These are phyloP conservation scores for Sylvicola cinctus DNA, from an alignment of 2,888 invertebrate species.

Conservation along the genomic window DNA sequence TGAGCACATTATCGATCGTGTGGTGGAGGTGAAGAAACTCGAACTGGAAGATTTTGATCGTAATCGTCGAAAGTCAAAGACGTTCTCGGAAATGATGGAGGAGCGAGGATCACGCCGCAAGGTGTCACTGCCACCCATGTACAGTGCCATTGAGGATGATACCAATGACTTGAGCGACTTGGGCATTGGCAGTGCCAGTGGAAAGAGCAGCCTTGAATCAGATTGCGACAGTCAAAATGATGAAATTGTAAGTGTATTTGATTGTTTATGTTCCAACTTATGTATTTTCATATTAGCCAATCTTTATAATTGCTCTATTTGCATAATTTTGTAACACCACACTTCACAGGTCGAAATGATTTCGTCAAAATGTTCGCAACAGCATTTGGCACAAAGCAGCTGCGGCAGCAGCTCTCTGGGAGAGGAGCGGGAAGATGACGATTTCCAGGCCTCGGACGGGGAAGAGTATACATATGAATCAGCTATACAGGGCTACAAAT, in stretches of 20 bases:
- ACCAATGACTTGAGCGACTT: slow-evolving; percentile 68
- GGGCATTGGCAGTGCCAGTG: slow-evolving; percentile 41
- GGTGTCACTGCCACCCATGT: slow-evolving; percentile 44
- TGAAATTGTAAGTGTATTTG: slow-evolving; percentile 31
- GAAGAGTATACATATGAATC: slow-evolving; percentile 57
- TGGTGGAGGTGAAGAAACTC: slow-evolving; percentile 72
- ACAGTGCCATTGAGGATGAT: slow-evolving; percentile 65
- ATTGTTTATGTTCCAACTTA: not conserved
- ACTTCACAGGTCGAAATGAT: no score
- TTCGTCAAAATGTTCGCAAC: no score
- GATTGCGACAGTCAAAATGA: slow-evolving; percentile 39
- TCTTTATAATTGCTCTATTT: not conserved
- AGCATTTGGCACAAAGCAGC: no score
- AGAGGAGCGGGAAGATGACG: no score
- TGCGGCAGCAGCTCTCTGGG: no score
- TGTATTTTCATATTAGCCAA: not conserved
- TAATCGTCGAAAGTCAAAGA: slow-evolving; percentile 62
- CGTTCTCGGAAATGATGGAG: slow-evolving; percentile 87
- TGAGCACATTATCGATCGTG: slow-evolving; percentile 74
- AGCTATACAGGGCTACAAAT: slow-evolving; percentile 70
- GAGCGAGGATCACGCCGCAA: slow-evolving; percentile 42
- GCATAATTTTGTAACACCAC: no score
- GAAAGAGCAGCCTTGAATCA: slow-evolving; percentile 40
- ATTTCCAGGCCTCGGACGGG: no score
- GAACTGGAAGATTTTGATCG: slow-evolving; percentile 58